Base-by-base conservation (phyloP, 92 coral and sea anemone species). In the Epizoanthus illoricatus region DNA sequence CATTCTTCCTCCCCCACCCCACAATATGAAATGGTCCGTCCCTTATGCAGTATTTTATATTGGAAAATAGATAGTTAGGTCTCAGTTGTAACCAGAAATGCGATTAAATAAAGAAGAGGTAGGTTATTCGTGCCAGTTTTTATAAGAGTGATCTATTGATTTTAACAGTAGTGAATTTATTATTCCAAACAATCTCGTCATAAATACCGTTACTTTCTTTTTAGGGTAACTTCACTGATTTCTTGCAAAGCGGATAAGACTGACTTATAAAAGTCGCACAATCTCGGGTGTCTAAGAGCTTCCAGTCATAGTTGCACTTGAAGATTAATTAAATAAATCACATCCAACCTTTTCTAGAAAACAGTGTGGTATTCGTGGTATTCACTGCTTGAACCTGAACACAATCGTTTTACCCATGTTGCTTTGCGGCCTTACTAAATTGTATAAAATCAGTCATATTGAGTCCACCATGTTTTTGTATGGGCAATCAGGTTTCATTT, bases 121-220 rank as follows among this genome's bases (percentile, higher is more conserved):
- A 45, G 49, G 49, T 45, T 7, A 45, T 45, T 66, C 61, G 19
- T 54, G 36, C 75, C 75, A 81, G 54, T 33, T 65, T 68, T 55
- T 47, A 36, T 28, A 83, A 83, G 12, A 72, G 47, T 6, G 86
- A 72, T 21, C 8, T 12, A 19, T 73, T 23, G 16, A 13, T 43
- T 59, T 28, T 1, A 28, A 83, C 20, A 69, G 54, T 83, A 42
- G 69, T 83, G 16, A 54, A 16, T 58, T 58, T 60, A 41, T 81
- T 81, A 52, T 81, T 81, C 78, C 80, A 81, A 39, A 81, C 60
- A 12, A 81, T 58, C 43, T 81, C 65, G 21, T 71, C 74, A 6
- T 21, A n/a, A 36, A 69, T 61, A 17, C 54, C 54, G 9, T 16
- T 4, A 36, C 63, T 59, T 39, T 24, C 49, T 41, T 33, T 36